Conservation (phyloP, 2,797 vertebrate species). For the Potorous gilbertii region DNA sequence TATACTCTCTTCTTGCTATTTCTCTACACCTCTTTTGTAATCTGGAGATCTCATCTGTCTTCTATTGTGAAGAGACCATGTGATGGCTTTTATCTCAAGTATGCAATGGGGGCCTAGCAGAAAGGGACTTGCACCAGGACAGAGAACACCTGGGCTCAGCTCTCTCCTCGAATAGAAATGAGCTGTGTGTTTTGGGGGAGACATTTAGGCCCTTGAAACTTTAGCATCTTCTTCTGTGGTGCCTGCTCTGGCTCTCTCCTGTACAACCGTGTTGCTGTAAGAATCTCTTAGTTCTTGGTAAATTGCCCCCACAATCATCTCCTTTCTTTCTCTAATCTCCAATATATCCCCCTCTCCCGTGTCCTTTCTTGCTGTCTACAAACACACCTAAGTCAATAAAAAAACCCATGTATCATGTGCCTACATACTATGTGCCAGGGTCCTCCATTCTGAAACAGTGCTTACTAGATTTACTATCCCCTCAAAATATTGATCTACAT, state of each 20-base stretch:
- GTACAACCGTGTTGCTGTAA: not conserved
- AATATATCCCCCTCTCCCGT: not conserved
- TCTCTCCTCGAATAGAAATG: not conserved
- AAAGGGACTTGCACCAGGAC: not conserved
- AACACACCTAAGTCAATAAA: not conserved
- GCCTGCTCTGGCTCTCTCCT: not conserved
- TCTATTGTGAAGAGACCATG: not conserved
- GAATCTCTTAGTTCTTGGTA: not conserved
- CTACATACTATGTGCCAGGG: not conserved
- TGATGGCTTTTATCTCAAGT: not conserved
- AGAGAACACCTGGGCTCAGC: not conserved
- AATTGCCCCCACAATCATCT: not conserved
- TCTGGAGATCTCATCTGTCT: not conserved
- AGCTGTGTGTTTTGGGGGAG: not conserved
- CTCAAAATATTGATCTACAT: not conserved
- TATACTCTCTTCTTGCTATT: slow-evolving; percentile 15
- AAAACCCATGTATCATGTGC: not conserved
- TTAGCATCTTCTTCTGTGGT: not conserved
- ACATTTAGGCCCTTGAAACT: not conserved
- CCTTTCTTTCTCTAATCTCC: not conserved
- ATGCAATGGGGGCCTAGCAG: not conserved
- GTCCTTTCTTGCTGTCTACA: not conserved
- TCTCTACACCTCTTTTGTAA: slow-evolving; percentile 10
- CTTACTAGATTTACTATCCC: not conserved
- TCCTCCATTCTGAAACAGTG: not conserved